Conservation (phyloP, 2,113 vertebrate genomes). For the Bubo bubo region DNA sequence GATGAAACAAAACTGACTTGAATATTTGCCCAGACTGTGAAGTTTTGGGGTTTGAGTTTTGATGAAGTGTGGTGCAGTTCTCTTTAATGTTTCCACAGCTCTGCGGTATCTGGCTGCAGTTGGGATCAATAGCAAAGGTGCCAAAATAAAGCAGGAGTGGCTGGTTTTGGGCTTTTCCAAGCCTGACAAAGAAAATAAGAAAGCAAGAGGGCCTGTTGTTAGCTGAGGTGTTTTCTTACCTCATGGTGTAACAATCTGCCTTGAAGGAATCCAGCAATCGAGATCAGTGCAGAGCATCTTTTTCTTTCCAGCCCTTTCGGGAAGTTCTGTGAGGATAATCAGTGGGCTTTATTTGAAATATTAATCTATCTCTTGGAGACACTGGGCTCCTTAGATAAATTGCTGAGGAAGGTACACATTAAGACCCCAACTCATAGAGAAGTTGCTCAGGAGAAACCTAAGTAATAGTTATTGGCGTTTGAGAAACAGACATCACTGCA, state of each 20-base stretch:
- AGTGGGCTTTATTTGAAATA: neutral
- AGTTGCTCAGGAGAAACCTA: neutral
- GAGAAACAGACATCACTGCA: neutral
- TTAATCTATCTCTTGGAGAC: neutral
- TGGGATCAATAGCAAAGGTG: conserved; percentile 25
- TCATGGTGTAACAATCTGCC: neutral
- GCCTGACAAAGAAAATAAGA: conserved; percentile 15
- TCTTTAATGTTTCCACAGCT: neutral
- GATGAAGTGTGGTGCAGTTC: neutral
- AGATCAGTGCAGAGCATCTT: neutral
- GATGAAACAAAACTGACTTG: neutral
- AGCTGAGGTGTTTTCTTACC: neutral
- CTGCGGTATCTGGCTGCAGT: neutral
- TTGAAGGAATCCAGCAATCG: neutral
- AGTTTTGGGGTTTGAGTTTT: neutral
- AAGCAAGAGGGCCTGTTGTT: conserved; percentile 17
- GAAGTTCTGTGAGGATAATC: neutral
- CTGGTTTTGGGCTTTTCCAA: conserved; percentile 3
- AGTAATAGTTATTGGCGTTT: neutral
- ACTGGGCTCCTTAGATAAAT: neutral
- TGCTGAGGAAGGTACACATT: neutral
- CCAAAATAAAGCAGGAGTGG: conserved; percentile 50
- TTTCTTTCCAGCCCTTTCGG: neutral
- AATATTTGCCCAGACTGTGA: neutral
- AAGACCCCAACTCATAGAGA: neutral